phyloP scores from a whole-genome alignment of 2,113 vertebrate species.

The Alouatta palliata region DNA sequence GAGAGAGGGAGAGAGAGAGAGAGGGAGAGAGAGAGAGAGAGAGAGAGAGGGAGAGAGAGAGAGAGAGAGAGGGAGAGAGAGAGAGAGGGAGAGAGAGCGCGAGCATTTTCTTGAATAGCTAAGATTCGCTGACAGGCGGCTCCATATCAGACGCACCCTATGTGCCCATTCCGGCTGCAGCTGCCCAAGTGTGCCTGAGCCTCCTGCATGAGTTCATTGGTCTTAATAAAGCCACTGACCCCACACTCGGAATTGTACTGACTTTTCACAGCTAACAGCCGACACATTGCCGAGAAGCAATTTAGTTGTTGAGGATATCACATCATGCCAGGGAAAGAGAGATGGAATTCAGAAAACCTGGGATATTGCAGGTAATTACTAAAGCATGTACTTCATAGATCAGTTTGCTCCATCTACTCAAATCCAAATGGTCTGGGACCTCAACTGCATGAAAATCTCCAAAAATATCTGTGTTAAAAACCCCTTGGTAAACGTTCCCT shows the following conservation, averaged over 20 bases:
- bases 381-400: neutral
- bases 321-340: neutral
- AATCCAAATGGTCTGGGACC: neutral
- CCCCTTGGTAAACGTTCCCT: neutral
- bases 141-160: accelerated
- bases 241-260: too few species aligned
- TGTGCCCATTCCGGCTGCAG: too few species aligned
- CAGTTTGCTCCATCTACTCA: neutral
- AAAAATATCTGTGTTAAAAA: neutral
- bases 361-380: neutral
- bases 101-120: neutral
- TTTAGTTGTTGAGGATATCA: neutral
- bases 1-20: neutral
- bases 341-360: neutral
- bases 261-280: neutral
- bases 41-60: too few species aligned
- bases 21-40: neutral
- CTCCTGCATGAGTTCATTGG: neutral
- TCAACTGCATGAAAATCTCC: neutral
- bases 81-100: accelerated
- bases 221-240: neutral
- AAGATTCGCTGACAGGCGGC: neutral
- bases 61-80: too few species aligned
- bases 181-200: neutral
- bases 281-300: neutral